Evolutionary conservation across 2,797 vertebrate genomes (phyloP).

Genomic region (Cyclura pinguis): DNA sequence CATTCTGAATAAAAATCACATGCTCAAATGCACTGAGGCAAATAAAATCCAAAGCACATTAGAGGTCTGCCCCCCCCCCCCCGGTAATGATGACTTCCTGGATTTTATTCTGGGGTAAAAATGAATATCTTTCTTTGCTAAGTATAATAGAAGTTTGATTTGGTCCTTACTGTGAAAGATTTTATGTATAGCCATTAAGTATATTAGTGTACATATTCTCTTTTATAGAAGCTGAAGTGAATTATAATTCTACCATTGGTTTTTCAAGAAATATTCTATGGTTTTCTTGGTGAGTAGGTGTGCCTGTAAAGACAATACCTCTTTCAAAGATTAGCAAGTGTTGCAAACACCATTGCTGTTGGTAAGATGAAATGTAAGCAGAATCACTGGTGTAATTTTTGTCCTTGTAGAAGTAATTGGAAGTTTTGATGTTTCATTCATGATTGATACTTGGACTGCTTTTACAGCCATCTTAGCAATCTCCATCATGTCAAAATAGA

Average conservation of each 20-base stretch:
- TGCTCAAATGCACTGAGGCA: neutral
- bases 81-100: neutral
- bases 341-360: slow-evolving; percentile 7
- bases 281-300: neutral
- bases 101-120: neutral
- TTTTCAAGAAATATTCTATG: neutral
- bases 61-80: neutral
- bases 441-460: slow-evolving; percentile 23
- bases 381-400: neutral
- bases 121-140: neutral
- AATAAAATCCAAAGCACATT: neutral
- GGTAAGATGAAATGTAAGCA: slow-evolving; percentile 23
- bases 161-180: neutral
- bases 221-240: slow-evolving; percentile 9
- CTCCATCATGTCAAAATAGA: slow-evolving; percentile 36
- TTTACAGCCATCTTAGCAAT: slow-evolving; percentile 28
- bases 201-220: neutral
- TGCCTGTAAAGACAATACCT: neutral
- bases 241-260: slow-evolving; percentile 7
- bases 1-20: neutral
- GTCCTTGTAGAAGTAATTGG: slow-evolving; percentile 34
- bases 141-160: neutral
- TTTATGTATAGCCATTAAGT: neutral
- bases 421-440: slow-evolving; percentile 37
- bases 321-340: neutral